Base-by-base conservation (phyloP, 1,140 invertebrate species). In the Asobara japonica region DNA sequence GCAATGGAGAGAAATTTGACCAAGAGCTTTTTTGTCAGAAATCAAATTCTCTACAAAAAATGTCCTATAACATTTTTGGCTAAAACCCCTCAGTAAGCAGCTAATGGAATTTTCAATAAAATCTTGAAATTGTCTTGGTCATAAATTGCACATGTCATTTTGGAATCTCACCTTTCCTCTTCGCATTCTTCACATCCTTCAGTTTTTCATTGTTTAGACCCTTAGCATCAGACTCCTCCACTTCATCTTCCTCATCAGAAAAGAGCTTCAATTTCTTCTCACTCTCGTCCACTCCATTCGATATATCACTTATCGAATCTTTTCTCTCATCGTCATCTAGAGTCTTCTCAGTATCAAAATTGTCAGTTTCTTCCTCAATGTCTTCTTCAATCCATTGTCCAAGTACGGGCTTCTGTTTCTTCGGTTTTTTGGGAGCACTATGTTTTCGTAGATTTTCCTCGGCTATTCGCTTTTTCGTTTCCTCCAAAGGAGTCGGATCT, bases 391-490 rank as follows among this genome's bases (percentile, higher is more conserved):
- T 22, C 73, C 78, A 76, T 22, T 73, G 48, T 0, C 68, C 60
- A 31, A 36, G 48, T n/a, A n/a, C 31, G 36, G 3, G 45, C 27
- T 68, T 76, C 27, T 70, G 74, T 30, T 71, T 71, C 18, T 71
- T 74, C 16, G 22, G 60, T 38, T 72, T 73, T 7, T 56, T 56
- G 0, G 13, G n/a, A 6, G 0, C 27, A 33, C 27, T 70, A 36
- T 70, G 51, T 45, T 72, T 74, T 18, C 66, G 16, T 11, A 64
- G 8, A 60, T 74, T 73, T 22, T 78, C 69, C 11, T 61, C 56
- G 1, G 65, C 61, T 18, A 78, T 70, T 69, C 69, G 61, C 11
- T 73, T 75, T 36, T 73, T 80, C 0, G 78, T 76, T 70, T 78
- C 75, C 36, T 74, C 65, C 8, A 79, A 69, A 2, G 77, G 33